phyloP scores from a whole-genome alignment of 2,113 vertebrate genomes.

The Mobula birostris region DNA sequence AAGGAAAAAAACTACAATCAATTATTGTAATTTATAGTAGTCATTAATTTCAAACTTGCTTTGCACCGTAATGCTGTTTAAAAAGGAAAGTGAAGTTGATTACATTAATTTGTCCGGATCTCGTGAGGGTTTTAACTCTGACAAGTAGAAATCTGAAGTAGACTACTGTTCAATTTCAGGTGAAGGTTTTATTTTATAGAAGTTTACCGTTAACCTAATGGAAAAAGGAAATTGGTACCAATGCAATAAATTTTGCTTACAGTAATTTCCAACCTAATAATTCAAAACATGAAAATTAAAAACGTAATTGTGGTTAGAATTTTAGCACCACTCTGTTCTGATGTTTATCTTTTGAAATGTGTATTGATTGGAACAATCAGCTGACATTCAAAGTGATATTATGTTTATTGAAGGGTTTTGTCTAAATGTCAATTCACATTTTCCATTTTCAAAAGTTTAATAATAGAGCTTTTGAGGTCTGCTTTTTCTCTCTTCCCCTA shows the following conservation, averaged over 20 bases:
- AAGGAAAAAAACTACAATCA: slow-evolving; percentile 88
- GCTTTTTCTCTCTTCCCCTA: neutral
- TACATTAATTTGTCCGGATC: slow-evolving; percentile 20
- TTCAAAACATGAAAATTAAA: neutral
- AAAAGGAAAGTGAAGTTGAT: slow-evolving; percentile 7
- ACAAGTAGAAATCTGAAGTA: too few relatives aligned
- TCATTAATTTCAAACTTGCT: slow-evolving; percentile 73
- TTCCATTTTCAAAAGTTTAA: slow-evolving; percentile 7
- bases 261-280: neutral
- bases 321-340: neutral
- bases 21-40: slow-evolving; percentile 80
- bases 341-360: slow-evolving; percentile 4
- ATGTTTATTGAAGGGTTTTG: slow-evolving; percentile 5
- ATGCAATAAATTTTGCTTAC: neutral
- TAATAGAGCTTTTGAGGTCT: neutral
- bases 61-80: slow-evolving; percentile 38
- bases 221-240: neutral
- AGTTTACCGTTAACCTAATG: neutral
- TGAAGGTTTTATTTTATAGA: neutral
- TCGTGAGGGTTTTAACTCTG: neutral
- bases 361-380: neutral
- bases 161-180: neutral
- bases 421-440: neutral
- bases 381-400: neutral
- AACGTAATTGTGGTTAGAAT: neutral